Evolutionary conservation across 1,140 invertebrate genomes (phyloP), one percentile per base, ranked within the genome.

Genomic region (Calycopis cecrops): DNA sequence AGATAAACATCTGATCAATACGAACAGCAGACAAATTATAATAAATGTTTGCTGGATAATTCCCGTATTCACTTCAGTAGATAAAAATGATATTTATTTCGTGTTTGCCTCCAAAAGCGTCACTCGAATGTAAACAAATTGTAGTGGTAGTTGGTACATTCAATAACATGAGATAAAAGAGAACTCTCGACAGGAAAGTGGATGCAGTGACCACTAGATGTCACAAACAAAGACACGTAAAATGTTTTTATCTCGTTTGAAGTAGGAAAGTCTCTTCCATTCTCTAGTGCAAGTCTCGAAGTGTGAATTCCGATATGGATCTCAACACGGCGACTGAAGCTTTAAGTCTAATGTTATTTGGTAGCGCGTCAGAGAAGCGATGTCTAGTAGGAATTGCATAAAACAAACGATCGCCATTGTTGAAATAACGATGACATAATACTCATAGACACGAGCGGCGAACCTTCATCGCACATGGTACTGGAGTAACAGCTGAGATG

Each of bases 81-180:
- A n/a, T n/a, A n/a, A 6, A 40, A 40, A 40, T 40, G 12, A 4
- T n/a, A 40, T 40, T 40, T 40, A 40, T 40, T 40, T 40, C 16
- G 12, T 14, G 12, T 40, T 40, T 14, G 38, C 38, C 38, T 40
- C 38, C 12, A 40, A 40, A 40, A 40, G 38, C 16, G 38, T 40
- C 38, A 40, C n/a, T 40, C 11, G 38, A 14, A 40, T 40, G 7
- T 8, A 40, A 40, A 40, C n/a, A 40, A 40, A 40, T 40, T 14
- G 38, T 40, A n/a, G 9, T 14, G 38, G n/a, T n/a, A n/a, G n/a
- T n/a, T 40, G 38, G 16, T 14, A 11, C 12, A 40, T 40, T 14
- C 12, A 14, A 40, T 7, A 14, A 14, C 2, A 40, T 14, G 16
- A 14, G 38, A 40, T 40, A 40, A 40, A 40, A 14, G n/a, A 7